Base-by-base conservation (phyloP, 2,888 invertebrate genomes). In the Lomographa bimaculata region DNA sequence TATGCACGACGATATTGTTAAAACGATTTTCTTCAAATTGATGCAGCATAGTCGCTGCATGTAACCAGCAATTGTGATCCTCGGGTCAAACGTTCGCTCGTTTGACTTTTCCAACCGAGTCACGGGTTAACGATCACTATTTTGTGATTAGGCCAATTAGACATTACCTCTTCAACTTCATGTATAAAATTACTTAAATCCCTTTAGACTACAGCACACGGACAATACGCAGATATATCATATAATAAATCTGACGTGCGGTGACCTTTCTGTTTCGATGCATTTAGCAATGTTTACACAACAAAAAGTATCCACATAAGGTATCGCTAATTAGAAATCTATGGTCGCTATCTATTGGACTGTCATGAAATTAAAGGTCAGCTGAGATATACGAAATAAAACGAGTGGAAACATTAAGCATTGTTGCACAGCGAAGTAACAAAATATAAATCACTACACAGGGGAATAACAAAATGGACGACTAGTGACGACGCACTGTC, bases 401-500 rank as follows among this genome's bases (percentile, higher is more conserved):
- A 42, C 38, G 28, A 38, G 32, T 9, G 46, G 12, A 47, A 46
- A 40, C 24, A 45, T 47, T 47, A 39, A 38, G 23, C 28, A 45
- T 33, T 37, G 36, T 36, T 39, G 33, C 34, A 26, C 32, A 40
- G 33, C 34, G 23, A 34, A 40, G 19, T 37, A n/a, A 45, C 35
- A 16, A 10, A 18, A 26, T 16, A 45, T 46, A 37, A 49, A 48
- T 41, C 34, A 43, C 34, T 19, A 28, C 33, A 27, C 27, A 35
- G 20, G 34, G 23, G 32, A 46, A 49, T 38, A 50, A 39, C 37
- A 46, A 32, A 50, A 57, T 50, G 50, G 59, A 50, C 21, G 30
- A 43, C 34, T 2, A 14, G 54, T 66, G 69, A 65, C 69, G 73
- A 64, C 75, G 56, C 52, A 63, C 68, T 70, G 78, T 75, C 75